Percentiles rank a stretch among this genome's conserved stretches.
These are phyloP conservation scores for Tanytarsus gracilentus DNA, from an alignment of 2,888 invertebrate species.

Conservation along the genomic window DNA sequence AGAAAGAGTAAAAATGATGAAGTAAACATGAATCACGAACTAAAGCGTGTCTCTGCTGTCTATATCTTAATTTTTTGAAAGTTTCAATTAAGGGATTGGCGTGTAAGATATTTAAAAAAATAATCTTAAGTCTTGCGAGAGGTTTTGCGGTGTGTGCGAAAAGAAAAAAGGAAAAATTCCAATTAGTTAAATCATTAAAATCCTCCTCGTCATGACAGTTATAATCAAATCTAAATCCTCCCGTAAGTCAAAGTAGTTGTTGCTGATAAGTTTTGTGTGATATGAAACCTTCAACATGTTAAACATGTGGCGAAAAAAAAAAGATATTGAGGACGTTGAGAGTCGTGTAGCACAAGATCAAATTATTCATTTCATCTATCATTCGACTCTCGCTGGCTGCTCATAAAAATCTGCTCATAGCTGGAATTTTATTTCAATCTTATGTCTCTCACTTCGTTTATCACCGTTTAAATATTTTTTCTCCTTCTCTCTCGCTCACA, in stretches of 20 bases:
- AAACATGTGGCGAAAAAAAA: not conserved
- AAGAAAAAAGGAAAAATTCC: not conserved
- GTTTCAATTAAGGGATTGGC: no score
- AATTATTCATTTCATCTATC: slow-evolving; percentile 25
- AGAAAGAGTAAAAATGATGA: no score
- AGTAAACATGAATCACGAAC: no score
- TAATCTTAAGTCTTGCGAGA: no score
- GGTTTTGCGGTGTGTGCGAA: no score
- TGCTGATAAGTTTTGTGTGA: no score
- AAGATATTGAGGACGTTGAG: slow-evolving; percentile 3
- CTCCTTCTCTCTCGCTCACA: not conserved
- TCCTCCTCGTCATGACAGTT: not conserved
- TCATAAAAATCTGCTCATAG: slow-evolving; percentile 1
- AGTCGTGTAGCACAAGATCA: slow-evolving; percentile 13
- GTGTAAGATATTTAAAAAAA: no score
- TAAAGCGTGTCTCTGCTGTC: no score
- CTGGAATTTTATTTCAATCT: not conserved
- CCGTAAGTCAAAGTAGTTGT: no score
- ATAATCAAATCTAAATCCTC: not conserved
- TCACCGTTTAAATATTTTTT: not conserved
- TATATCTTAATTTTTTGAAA: no score
- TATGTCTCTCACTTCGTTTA: not conserved
- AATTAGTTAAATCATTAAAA: not conserved
- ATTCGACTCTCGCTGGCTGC: slow-evolving; percentile 4
- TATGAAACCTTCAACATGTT: not conserved